Conservation (phyloP, 2,888 invertebrate genomes). For the Nineta flava region DNA sequence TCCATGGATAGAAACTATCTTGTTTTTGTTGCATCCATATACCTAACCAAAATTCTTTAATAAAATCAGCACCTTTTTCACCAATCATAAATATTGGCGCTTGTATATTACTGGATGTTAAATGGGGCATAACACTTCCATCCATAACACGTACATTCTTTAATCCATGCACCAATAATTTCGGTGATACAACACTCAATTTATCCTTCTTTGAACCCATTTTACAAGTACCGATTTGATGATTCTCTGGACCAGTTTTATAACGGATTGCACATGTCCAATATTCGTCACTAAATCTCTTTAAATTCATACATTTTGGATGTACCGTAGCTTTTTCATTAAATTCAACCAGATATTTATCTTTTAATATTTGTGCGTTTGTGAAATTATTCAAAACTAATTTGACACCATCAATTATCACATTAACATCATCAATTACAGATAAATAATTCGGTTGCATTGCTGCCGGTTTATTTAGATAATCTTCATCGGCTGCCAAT, state of each 20-base stretch:
- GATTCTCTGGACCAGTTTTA: conserved; percentile 66
- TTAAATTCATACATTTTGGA: conserved; percentile 27
- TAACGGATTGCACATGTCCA: conserved; percentile 56
- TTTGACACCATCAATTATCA: conserved; percentile 43
- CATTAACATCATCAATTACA: conserved; percentile 45
- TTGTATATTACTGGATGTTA: conserved; percentile 27
- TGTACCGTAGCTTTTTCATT: conserved; percentile 28
- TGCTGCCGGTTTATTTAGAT: conserved; percentile 40
- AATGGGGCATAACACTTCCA: conserved; percentile 25
- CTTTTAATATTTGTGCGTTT: conserved; percentile 8
- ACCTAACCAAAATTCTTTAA: conserved; percentile 22
- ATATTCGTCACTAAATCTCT: conserved; percentile 44
- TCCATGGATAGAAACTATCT: too few relatives aligned
- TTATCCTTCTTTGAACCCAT: conserved; percentile 60
- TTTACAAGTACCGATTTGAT: conserved; percentile 68
- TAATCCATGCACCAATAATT: conserved; percentile 46
- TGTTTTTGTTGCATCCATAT: conserved; percentile 1
- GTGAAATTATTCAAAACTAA: conserved; percentile 38
- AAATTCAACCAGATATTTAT: conserved; percentile 39
- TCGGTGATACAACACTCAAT: conserved; percentile 57
- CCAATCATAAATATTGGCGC: conserved; percentile 28
- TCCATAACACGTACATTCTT: conserved; percentile 36
- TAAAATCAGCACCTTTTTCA: conserved; percentile 24
- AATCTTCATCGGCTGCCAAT: conserved; percentile 49
- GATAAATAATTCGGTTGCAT: conserved; percentile 64